These are phyloP conservation scores for Pomacea canaliculata DNA, from an alignment of 2,888 invertebrate species.

Conservation along the genomic window DNA sequence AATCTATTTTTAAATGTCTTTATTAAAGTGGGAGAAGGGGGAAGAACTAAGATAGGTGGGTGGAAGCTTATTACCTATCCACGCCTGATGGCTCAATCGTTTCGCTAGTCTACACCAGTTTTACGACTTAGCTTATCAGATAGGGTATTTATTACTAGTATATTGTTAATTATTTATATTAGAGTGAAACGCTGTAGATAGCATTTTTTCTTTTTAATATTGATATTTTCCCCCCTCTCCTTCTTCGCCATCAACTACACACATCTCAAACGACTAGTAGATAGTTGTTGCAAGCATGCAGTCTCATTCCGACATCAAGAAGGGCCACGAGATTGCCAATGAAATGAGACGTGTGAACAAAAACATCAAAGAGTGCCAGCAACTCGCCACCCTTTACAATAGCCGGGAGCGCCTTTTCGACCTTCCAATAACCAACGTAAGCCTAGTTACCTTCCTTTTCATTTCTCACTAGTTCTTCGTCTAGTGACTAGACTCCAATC, in stretches of 20 bases:
- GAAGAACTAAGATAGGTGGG: no score
- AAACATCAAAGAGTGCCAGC: constrained; percentile 82
- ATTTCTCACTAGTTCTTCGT: background rate
- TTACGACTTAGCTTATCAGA: no score
- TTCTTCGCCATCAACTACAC: background rate
- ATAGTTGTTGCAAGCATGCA: constrained; percentile 71
- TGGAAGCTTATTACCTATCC: no score
- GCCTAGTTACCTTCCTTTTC: constrained; percentile 30
- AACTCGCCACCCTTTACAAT: constrained; percentile 80
- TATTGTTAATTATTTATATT: no score
- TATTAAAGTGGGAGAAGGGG: no score
- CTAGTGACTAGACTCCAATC: no score
- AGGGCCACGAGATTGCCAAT: constrained; percentile 83
- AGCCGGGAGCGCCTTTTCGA: constrained; percentile 84
- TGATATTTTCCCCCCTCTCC: background rate
- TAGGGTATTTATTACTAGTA: no score
- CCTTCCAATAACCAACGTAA: constrained; percentile 76
- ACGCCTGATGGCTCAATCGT: no score
- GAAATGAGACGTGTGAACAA: constrained; percentile 86
- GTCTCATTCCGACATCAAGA: constrained; percentile 68
- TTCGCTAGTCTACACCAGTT: no score
- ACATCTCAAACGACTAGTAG: constrained; percentile 36
- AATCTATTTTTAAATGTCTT: no score
- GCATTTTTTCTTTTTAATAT: background rate
- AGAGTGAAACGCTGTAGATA: no score